Evolutionary conservation across 2,888 invertebrate species (phyloP), one percentile per base, ranked within the genome.

Genomic region (Leucozona laternaria): DNA sequence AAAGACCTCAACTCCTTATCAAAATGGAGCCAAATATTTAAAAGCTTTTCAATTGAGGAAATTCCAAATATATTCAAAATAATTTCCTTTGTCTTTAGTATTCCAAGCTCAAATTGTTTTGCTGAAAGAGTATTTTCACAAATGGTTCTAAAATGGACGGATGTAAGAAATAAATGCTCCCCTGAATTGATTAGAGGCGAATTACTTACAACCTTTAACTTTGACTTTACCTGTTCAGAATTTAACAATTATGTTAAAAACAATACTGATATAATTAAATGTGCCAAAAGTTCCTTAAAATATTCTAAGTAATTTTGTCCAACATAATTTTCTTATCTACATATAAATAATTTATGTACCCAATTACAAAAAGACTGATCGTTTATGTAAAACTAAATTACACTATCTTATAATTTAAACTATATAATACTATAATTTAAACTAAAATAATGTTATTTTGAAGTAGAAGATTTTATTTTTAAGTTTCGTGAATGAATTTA

Each of bases 291-390:
- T 50, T 22, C 22, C 50, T 50, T 50, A 50, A 50, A 50, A 22
- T 50, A 50, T 50, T 20, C 17, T 8, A 20, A 48, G 48, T 48
- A 20, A 48, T 20, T 48, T 48, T 20, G 20, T 48, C 4, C 20
- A 17, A 20, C 8, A 48, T 20, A 48, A 48, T 20, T 11, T 10
- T 20, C 20, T 43, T 6, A 43, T 20, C 2, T 48, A 48, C 20
- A 17, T 20, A 20, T 20, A n/a, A n/a, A 20, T 48, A 48, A 8
- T 48, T 48, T 11, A n/a, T n/a, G n/a, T n/a, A n/a, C n/a, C n/a
- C n/a, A n/a, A n/a, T n/a, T n/a, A n/a, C n/a, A 20, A 48, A 48
- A 48, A 48, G 48, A 20, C 48, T 48, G 48, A 48, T n/a, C n/a
- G n/a, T n/a, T n/a, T n/a, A n/a, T n/a, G n/a, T n/a, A n/a, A n/a